A percentile compares a stretch with the other conserved stretches of the same genome.
Conservation (phyloP, 2,113 vertebrate genomes). For the Dicerorhinus sumatrensis region DNA sequence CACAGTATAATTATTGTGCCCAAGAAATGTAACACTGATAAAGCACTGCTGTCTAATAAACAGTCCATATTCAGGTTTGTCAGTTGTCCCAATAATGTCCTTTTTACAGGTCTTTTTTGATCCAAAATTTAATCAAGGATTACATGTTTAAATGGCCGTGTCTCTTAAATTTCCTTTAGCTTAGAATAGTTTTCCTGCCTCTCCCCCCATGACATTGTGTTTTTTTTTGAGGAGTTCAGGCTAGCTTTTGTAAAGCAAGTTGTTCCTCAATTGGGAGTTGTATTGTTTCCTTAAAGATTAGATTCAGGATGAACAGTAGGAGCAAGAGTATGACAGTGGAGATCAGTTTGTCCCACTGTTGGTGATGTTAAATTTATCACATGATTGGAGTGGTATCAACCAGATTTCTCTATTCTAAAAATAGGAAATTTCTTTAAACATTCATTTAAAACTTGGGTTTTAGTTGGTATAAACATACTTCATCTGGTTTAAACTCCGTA, state of each 20-base stretch:
- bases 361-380: not conserved
- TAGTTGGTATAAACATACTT: not conserved
- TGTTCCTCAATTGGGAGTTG: not conserved
- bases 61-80: not conserved
- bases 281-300: not conserved
- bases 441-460: not conserved
- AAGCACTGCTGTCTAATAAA: accelerated
- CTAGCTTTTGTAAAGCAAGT: not conserved
- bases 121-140: not conserved
- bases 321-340: not conserved
- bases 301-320: not conserved
- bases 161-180: not conserved
- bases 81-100: accelerated
- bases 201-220: not conserved
- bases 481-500: not conserved
- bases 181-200: not conserved
- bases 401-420: not conserved
- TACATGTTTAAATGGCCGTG: not conserved
- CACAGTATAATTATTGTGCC: accelerated
- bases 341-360: not conserved
- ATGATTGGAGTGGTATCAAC: not conserved
- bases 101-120: not conserved
- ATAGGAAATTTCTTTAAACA: not conserved
- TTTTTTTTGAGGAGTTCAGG: not conserved
- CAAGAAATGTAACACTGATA: too few relatives aligned